Evolutionary conservation across 2,888 invertebrate species (phyloP).

Genomic region (Rhagonycha lutea): DNA sequence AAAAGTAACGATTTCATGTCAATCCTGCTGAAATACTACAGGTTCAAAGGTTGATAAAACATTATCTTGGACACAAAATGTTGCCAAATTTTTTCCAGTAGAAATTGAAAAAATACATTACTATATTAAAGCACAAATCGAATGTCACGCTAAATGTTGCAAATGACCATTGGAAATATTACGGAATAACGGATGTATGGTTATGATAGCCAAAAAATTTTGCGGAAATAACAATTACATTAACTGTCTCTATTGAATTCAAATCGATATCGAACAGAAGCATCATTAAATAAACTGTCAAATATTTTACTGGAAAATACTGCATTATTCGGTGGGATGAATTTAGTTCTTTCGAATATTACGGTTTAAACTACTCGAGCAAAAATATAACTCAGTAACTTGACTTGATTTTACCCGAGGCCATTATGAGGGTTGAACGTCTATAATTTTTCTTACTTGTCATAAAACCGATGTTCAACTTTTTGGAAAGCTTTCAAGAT

Average conservation of each 20-base stretch:
- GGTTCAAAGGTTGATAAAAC: background rate
- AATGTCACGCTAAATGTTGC: background rate
- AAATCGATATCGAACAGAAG: background rate
- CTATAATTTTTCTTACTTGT: background rate
- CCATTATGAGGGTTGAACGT: background rate
- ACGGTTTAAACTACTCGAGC: background rate
- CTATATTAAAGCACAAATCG: background rate
- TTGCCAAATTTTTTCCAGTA: background rate
- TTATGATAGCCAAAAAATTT: background rate
- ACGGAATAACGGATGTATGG: background rate
- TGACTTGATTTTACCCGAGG: background rate
- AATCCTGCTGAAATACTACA: background rate
- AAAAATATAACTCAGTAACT: background rate
- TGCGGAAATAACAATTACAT: background rate
- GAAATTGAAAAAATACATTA: background rate
- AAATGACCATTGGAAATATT: background rate
- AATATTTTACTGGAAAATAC: background rate
- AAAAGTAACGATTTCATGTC: background rate
- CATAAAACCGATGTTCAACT: background rate
- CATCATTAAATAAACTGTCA: constrained; percentile 1
- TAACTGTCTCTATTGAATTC: background rate
- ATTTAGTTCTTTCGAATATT: background rate
- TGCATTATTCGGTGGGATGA: background rate
- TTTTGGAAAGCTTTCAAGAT: background rate
- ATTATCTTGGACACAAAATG: background rate